These are phyloP conservation scores for Brachyistius frenatus DNA, from an alignment of 2,113 vertebrate genomes.

Conservation along the genomic window DNA sequence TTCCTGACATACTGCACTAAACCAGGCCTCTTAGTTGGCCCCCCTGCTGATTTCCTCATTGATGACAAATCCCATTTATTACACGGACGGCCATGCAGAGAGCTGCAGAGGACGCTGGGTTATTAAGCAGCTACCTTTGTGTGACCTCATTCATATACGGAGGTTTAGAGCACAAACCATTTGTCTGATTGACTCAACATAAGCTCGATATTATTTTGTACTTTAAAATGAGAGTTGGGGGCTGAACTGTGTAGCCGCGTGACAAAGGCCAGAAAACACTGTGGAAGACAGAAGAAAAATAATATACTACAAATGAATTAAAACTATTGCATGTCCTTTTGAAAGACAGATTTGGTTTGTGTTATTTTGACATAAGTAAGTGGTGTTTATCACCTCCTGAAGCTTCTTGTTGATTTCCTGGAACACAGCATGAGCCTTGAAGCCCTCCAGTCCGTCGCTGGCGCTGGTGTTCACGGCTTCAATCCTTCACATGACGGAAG, in stretches of 20 bases:
- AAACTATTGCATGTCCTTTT: background rate
- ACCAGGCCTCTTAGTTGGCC: background rate
- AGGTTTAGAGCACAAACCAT: constrained; percentile 10
- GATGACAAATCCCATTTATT: constrained; percentile 35
- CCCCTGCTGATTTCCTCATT: constrained; percentile 16
- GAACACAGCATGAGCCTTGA: constrained; percentile 92
- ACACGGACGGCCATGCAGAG: background rate
- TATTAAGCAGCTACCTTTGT: constrained; percentile 23
- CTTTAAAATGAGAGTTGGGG: constrained; percentile 3
- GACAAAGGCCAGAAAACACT: background rate
- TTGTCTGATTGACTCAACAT: constrained; percentile 34
- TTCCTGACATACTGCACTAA: constrained; percentile 17
- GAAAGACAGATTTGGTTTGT: too few relatives aligned
- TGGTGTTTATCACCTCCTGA: constrained; percentile 86
- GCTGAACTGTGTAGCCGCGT: background rate
- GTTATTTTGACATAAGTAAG: background rate
- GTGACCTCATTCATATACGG: constrained; percentile 10
- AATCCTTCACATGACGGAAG: constrained; percentile 73
- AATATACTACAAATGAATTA: too few relatives aligned
- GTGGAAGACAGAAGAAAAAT: background rate
- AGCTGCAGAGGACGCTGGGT: constrained; percentile 13
- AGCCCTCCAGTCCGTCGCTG: constrained; percentile 84
- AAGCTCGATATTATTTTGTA: constrained; percentile 14
- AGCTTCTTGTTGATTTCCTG: constrained; percentile 96
- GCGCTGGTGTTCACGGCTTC: constrained; percentile 83